phyloP scores from a whole-genome alignment of 2,888 invertebrate species.

The Ectobius pallidus region DNA sequence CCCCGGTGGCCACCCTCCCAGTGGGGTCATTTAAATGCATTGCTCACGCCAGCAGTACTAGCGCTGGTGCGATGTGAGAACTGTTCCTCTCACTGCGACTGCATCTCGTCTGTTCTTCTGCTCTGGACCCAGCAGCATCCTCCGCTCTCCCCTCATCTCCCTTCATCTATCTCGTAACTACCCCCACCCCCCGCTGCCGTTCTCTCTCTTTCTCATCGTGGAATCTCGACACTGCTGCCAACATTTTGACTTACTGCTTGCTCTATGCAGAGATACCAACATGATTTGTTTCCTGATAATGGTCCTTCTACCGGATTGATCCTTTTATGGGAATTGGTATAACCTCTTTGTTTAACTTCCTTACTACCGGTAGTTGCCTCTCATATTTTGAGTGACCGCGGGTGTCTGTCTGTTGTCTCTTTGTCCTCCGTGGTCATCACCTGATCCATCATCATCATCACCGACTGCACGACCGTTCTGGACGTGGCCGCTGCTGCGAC shows the following conservation, averaged over 20 bases:
- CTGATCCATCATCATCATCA: conserved; percentile 38
- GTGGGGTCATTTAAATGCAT: too few species aligned
- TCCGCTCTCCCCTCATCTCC: neutral
- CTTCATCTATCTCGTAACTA: neutral
- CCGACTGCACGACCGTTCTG: conserved; percentile 35
- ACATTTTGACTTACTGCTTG: neutral
- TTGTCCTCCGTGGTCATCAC: conserved; percentile 21
- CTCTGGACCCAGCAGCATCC: neutral
- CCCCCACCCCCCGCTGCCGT: neutral
- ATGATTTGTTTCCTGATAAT: conserved; percentile 14
- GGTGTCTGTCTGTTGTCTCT: conserved; percentile 10
- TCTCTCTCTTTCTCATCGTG: conserved; percentile 25
- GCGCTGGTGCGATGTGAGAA: neutral
- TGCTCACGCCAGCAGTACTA: too few species aligned
- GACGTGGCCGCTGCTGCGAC: conserved; percentile 37
- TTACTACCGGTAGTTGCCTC: neutral
- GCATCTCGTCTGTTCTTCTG: conserved; percentile 16
- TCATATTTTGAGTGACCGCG: conserved; percentile 14
- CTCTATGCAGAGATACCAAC: conserved; percentile 8
- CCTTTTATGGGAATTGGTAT: neutral
- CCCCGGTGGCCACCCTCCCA: too few species aligned
- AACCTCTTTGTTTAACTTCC: neutral
- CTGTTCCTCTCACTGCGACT: neutral
- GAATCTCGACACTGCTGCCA: conserved; percentile 23
- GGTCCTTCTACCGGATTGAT: conserved; percentile 22